Conservation (phyloP, 2,797 vertebrate genomes). For the Chaetodon trifasciatus region DNA sequence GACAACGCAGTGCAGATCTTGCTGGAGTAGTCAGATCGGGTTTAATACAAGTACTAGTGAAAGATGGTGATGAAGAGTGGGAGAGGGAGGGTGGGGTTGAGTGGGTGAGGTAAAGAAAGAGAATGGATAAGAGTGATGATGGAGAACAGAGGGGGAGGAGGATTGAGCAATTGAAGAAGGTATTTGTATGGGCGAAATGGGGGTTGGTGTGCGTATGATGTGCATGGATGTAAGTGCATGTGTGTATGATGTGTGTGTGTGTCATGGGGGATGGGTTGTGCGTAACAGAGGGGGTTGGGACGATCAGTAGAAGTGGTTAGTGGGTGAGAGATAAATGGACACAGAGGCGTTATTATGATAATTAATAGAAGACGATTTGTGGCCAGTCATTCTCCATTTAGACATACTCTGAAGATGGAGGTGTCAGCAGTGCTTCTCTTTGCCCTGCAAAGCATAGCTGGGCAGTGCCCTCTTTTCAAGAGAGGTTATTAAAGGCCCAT, state of each 20-base stretch:
- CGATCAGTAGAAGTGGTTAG: conserved; percentile 57
- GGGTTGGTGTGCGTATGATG: conserved; percentile 46
- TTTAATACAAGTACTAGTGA: conserved; percentile 53
- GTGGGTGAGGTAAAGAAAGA: conserved; percentile 28
- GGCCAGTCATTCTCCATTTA: conserved; percentile 53
- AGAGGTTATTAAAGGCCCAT: background rate
- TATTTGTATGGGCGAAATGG: conserved; percentile 45
- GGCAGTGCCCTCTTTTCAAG: background rate
- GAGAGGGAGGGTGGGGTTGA: conserved; percentile 7
- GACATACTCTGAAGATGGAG: conserved; percentile 26
- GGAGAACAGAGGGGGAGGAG: conserved; percentile 21
- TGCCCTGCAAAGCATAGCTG: background rate
- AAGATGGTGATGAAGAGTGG: conserved; percentile 37
- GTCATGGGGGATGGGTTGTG: conserved; percentile 51
- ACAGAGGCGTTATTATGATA: conserved; percentile 70
- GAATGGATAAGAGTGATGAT: conserved; percentile 41
- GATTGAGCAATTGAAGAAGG: conserved; percentile 49
- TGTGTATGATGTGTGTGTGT: conserved; percentile 15
- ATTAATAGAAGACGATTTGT: conserved; percentile 66
- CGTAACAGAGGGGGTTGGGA: conserved; percentile 32
- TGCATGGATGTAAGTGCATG: conserved; percentile 1
- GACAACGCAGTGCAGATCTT: conserved; percentile 28
- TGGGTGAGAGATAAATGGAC: conserved; percentile 63
- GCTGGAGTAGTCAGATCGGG: conserved; percentile 56
- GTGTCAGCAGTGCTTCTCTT: conserved; percentile 22